A percentile compares a stretch with the other conserved stretches of the same genome.
Conservation (phyloP, 1,140 invertebrate genomes). For the Drosophila kikkawai region DNA sequence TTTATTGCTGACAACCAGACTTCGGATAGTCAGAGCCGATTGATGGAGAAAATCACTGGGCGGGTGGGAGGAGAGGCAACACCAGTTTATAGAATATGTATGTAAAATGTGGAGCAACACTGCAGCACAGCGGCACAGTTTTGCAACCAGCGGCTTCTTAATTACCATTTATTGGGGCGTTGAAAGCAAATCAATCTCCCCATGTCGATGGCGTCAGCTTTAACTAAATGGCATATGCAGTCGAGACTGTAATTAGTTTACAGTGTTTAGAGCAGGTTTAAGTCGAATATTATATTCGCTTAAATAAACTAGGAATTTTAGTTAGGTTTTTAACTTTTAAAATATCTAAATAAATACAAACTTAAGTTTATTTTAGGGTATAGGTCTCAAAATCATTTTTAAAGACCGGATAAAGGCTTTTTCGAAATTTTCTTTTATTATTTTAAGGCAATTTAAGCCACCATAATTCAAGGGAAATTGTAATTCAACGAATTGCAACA, state of each 20-base stretch:
- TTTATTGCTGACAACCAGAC: conserved; percentile 74
- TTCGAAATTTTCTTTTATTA: too few species aligned
- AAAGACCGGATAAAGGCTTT: too few species aligned
- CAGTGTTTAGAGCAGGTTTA: background rate
- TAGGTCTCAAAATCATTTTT: too few species aligned
- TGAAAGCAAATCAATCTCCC: conserved; percentile 51
- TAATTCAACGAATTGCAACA: too few species aligned
- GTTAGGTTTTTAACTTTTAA: too few species aligned
- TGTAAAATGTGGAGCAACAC: conserved; percentile 59
- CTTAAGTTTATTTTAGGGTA: too few species aligned
- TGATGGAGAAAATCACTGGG: conserved; percentile 4
- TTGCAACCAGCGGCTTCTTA: conserved; percentile 59
- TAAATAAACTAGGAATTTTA: background rate
- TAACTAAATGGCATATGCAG: conserved; percentile 42
- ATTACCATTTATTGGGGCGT: conserved; percentile 62
- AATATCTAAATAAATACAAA: too few species aligned
- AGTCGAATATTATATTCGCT: conserved; percentile 11
- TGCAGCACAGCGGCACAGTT: conserved; percentile 59
- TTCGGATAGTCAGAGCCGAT: conserved; percentile 20
- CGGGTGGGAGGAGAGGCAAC: background rate
- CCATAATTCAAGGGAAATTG: too few species aligned
- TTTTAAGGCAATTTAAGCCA: too few species aligned
- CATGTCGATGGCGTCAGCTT: conserved; percentile 54
- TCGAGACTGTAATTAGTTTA: conserved; percentile 55
- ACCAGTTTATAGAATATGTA: conserved; percentile 7